Base-by-base conservation (phyloP, 2,113 vertebrate genomes). In the Empidonax traillii region DNA sequence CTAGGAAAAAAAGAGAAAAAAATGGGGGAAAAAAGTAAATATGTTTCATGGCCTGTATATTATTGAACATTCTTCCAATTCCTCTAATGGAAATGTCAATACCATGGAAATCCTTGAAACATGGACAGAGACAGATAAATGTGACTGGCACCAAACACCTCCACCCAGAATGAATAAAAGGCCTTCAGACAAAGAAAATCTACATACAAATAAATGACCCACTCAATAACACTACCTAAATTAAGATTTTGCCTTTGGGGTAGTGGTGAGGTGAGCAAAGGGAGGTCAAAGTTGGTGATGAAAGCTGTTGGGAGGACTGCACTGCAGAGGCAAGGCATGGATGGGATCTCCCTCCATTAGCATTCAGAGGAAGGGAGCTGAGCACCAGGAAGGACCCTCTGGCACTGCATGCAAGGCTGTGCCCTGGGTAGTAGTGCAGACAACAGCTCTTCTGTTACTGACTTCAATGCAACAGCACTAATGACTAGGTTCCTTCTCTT, bases 61-160 rank as follows among this genome's bases (percentile, higher is more conserved):
- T 96, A 97, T 68, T 97, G 92, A 97, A 96, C 49, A 89, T 97
- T 97, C 75, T 96, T 97, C 85, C 97, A 89, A 96, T 97, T 97
- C 94, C 88, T 97, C 85, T 90, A 90, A 95, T 68, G 82, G 88
- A 97, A 98, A 96, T 95, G 92, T 96, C 92, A 98, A 94, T 97
- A 96, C 90, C 89, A 97, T 90, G 73, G 90, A 96, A 96, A 97
- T 94, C 88, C 90, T 96, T 97, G 90, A 98, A 97, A 96, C 11
- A 19, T 61, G 84, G 90, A 96, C 79, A 85, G 62, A 94, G 86
- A 94, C n/a, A 96, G 91, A 97, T 85, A 97, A 96, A 96, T 71
- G 63, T 91, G 85, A 97, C 72, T 86, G 96, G 43, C 97, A 79
- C 69, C 92, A 97, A 97, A 94, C 85, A 96, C 71, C 73, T 97